Base-by-base conservation (phyloP, 30 jellyfish, hydroid and myxozoan genomes). In the Mastigias papua region DNA sequence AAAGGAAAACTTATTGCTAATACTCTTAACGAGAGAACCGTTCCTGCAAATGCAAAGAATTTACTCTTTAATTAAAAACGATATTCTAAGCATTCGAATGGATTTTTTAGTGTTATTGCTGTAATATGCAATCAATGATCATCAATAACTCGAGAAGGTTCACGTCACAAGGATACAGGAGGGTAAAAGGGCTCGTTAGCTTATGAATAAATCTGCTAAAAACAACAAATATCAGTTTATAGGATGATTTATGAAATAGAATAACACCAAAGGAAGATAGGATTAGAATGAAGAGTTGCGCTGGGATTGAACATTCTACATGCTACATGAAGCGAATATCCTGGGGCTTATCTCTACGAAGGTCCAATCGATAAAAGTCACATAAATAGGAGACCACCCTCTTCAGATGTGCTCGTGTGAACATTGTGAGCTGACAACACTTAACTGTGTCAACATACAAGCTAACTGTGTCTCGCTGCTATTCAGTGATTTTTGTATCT, bases 11-110 rank as follows among this genome's bases (percentile, higher is more conserved):
- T 63, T 10, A 51, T 9, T 9, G 23, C 67, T 51, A 51, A 17
- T 17, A 5, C 17, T 51, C 25, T 17, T 51, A 51, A 51, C 67
- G 17, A 51, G 67, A 23, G 74, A 63, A 63, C 74, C 20, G 42
- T 27, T 10, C 1, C 3, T 26, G 42, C 74, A 63, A 3, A 25
- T 22, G 74, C 74, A 25, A 27, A 27, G 74, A 63, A 63, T 27
- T 63, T 63, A 3, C 67, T 51, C 67, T 63, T 63, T 63, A 63
- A 63, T 63, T 63, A 63, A 63, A 23, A 1, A 25, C 42, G 74
- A 63, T 23, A 63, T 63, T 63, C 37, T 37, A 22, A 19, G 46
- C 1, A 3, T 25, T 63, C 34, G 20, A 63, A 22, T 63, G 74
- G 2, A 11, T 19, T 11, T 21, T 2, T 51, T 23, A 51, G 27